Conservation (phyloP, 1,140 invertebrate species). For the Battus philenor region DNA sequence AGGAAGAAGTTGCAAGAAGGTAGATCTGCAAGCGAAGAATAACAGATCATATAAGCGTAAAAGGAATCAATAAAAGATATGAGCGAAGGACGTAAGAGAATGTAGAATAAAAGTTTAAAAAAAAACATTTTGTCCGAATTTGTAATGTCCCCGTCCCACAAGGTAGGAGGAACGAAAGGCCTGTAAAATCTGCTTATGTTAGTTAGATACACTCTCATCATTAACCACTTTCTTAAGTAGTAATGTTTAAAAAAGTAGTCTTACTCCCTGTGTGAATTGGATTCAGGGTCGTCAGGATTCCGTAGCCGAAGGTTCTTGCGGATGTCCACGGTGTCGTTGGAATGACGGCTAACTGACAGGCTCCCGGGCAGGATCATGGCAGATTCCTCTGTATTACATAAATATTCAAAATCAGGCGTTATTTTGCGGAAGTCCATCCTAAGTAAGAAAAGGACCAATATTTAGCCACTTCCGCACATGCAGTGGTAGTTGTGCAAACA, state of each 20-base stretch:
- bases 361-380: conserved; percentile 87
- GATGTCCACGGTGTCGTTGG: conserved; percentile 85
- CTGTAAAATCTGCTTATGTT: background rate
- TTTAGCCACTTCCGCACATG: too few relatives aligned
- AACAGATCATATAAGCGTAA: too few relatives aligned
- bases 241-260: conserved; percentile 61
- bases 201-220: background rate
- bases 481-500: too few relatives aligned
- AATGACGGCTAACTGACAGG: conserved; percentile 80
- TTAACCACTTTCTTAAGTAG: background rate
- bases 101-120: background rate
- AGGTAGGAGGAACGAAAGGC: background rate
- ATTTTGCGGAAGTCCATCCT: too few relatives aligned
- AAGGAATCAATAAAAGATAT: background rate
- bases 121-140: background rate
- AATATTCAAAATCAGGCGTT: too few relatives aligned
- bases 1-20: too few relatives aligned
- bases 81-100: too few relatives aligned
- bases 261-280: conserved; percentile 88
- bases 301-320: conserved; percentile 84
- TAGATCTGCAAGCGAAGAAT: too few relatives aligned
- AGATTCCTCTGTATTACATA: conserved; percentile 78
- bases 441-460: too few relatives aligned
- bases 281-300: conserved; percentile 83
- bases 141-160: background rate